Conservation (phyloP, 2,888 invertebrate genomes). For the Lutraria lutraria region DNA sequence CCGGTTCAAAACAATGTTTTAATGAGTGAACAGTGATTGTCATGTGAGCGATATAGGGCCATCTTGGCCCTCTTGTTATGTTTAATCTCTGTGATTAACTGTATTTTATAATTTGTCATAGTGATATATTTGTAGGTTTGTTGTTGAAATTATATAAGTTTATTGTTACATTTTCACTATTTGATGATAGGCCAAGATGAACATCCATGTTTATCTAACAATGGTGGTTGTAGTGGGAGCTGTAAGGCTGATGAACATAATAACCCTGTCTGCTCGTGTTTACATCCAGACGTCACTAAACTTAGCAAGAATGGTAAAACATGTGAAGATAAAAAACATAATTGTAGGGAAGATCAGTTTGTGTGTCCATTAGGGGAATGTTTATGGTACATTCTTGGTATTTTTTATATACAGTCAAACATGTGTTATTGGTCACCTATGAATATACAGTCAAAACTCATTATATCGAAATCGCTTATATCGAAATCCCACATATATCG, state of each 20-base stretch:
- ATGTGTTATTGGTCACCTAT: no score
- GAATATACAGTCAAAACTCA: no score
- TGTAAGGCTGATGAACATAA: slow-evolving; percentile 93
- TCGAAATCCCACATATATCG: no score
- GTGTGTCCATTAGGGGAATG: slow-evolving; percentile 97
- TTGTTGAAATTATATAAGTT: not conserved
- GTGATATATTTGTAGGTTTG: no score
- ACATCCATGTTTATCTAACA: slow-evolving; percentile 91
- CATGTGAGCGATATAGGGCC: no score
- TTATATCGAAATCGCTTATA: no score
- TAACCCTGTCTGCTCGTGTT: slow-evolving; percentile 92
- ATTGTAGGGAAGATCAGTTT: slow-evolving; percentile 90
- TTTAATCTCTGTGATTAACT: no score
- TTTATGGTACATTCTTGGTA: slow-evolving; percentile 90
- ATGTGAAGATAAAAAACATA: slow-evolving; percentile 92
- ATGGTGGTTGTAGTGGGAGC: slow-evolving; percentile 97
- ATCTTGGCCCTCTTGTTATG: no score
- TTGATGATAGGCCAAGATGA: not conserved
- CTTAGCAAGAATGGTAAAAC: slow-evolving; percentile 96
- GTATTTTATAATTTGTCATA: no score
- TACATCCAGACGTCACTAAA: slow-evolving; percentile 92
- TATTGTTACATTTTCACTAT: not conserved
- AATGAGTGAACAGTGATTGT: no score
- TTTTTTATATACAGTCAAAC: no score
- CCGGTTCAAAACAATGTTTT: no score